Conservation (phyloP, 2,888 invertebrate species). For the Agrochola lychnidis region DNA sequence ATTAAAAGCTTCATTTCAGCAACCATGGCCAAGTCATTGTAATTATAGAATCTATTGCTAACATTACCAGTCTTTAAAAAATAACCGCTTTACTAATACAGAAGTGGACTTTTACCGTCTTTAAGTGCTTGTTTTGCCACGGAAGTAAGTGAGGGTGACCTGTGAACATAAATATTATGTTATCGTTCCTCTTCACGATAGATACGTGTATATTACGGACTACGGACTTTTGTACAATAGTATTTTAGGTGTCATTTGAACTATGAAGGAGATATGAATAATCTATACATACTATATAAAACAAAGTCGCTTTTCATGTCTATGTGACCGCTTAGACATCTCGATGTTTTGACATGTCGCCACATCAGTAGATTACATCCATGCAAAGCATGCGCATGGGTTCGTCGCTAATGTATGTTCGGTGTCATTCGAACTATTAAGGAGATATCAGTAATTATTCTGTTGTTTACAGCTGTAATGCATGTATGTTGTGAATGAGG, state of each 20-base stretch:
- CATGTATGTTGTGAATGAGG: slow-evolving; percentile 25
- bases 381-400: not conserved
- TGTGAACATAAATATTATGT: slow-evolving; percentile 13
- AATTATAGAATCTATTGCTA: not conserved
- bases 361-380: not conserved
- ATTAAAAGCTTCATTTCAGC: not conserved
- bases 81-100: not conserved
- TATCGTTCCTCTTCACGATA: slow-evolving; percentile 29
- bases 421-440: slow-evolving; percentile 30
- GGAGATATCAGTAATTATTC: slow-evolving; percentile 43
- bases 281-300: too few species aligned
- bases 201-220: slow-evolving; percentile 13
- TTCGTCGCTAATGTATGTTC: not conserved
- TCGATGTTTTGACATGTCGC: too few species aligned
- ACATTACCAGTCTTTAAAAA: not conserved
- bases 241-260: not conserved
- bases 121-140: slow-evolving; percentile 21
- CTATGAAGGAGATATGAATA: too few species aligned
- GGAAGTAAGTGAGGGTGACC: slow-evolving; percentile 45
- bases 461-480: slow-evolving; percentile 36
- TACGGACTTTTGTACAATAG: slow-evolving; percentile 22
- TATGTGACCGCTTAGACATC: too few species aligned
- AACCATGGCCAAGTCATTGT: not conserved
- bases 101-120: not conserved
- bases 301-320: too few species aligned